These are phyloP conservation scores for Bathybates hornii DNA, from an alignment of 2,113 vertebrate genomes.

Conservation along the genomic window DNA sequence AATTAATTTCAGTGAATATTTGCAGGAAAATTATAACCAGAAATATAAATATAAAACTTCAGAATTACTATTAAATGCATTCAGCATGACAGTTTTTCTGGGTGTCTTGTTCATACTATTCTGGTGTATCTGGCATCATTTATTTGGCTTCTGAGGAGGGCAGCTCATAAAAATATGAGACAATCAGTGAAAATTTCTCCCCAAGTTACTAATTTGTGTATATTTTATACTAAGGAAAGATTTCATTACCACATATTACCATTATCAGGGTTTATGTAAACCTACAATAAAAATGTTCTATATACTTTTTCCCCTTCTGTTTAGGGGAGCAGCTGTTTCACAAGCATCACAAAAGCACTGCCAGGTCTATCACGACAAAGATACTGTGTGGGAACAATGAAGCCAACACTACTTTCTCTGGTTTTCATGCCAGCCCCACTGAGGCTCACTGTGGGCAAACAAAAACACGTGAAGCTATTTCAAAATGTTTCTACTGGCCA, in stretches of 20 bases:
- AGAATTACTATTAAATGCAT: not conserved
- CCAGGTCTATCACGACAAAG: not conserved
- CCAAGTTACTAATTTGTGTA: not conserved
- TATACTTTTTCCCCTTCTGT: not conserved
- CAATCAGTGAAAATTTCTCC: not conserved
- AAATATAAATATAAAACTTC: not conserved
- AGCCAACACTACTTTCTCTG: not conserved
- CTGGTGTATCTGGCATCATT: not conserved
- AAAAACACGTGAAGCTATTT: not conserved
- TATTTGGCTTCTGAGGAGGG: not conserved
- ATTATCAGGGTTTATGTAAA: not conserved
- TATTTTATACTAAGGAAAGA: not conserved
- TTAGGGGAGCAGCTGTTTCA: not conserved
- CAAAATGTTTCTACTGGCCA: not conserved
- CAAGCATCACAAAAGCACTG: not conserved
- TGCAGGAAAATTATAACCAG: not conserved
- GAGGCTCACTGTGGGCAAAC: not conserved
- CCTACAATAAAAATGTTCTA: not conserved
- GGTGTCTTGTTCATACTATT: fast-evolving
- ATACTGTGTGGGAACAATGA: not conserved
- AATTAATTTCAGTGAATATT: not conserved
- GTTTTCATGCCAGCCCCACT: not conserved
- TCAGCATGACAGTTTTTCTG: not conserved
- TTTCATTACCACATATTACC: not conserved
- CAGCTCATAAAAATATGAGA: not conserved